These are phyloP conservation scores for Syritta pipiens DNA, from an alignment of 2,888 invertebrate genomes.

Conservation along the genomic window DNA sequence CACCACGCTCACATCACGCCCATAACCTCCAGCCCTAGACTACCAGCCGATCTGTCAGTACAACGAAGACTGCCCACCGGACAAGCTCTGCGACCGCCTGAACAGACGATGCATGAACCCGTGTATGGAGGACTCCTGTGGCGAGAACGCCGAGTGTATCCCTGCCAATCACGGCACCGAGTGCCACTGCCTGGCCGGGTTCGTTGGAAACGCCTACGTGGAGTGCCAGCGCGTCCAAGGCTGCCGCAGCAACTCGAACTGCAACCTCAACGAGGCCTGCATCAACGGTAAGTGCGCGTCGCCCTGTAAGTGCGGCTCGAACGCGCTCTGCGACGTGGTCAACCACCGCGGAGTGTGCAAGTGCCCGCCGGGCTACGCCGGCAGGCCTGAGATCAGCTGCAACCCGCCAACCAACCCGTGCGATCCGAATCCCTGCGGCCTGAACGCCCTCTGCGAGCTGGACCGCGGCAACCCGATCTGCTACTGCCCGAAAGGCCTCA, in stretches of 20 bases:
- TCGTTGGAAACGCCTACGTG: conserved; percentile 87
- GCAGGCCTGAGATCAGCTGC: conserved; percentile 87
- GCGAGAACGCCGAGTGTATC: conserved; percentile 89
- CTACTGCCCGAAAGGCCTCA: conserved; percentile 92
- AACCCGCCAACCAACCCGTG: conserved; percentile 88
- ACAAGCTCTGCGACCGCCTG: conserved; percentile 90
- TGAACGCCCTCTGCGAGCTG: conserved; percentile 90
- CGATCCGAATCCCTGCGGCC: conserved; percentile 92
- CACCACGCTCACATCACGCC: conserved; percentile 34
- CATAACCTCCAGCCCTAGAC: conserved; percentile 76
- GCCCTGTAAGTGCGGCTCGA: conserved; percentile 88
- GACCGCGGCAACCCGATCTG: conserved; percentile 93
- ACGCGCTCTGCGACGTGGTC: conserved; percentile 89
- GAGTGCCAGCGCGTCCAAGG: conserved; percentile 85
- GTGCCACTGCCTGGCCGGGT: conserved; percentile 87
- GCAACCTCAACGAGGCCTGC: conserved; percentile 87
- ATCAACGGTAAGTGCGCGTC: conserved; percentile 87
- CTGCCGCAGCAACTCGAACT: conserved; percentile 86
- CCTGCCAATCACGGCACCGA: conserved; percentile 88
- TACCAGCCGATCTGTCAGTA: conserved; percentile 88
- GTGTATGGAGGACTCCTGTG: conserved; percentile 89
- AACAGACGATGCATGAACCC: conserved; percentile 92
- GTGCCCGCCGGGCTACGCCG: conserved; percentile 89
- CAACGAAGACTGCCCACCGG: conserved; percentile 94
- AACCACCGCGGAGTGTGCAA: conserved; percentile 90